Percentiles rank a stretch among this genome's conserved stretches.
Evolutionary conservation across 2,888 invertebrate genomes (phyloP).

Genomic region (Epirrhoe tristata): DNA sequence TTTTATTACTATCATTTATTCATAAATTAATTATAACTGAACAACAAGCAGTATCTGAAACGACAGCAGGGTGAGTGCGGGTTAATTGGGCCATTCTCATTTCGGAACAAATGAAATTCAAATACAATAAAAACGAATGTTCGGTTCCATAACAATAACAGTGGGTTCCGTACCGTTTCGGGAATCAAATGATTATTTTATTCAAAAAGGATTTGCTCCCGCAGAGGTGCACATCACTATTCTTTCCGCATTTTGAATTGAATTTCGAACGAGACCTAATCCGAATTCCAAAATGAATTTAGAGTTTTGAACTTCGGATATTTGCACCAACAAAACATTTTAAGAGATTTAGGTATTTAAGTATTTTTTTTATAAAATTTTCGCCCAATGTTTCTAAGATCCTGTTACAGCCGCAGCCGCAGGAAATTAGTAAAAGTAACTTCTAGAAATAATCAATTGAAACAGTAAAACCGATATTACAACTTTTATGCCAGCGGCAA

Average conservation of each 20-base stretch:
- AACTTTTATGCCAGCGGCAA: no score
- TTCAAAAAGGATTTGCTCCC: constrained; percentile 31
- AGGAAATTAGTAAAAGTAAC: no score
- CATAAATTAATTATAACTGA: constrained; percentile 38
- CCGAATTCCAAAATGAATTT: background rate
- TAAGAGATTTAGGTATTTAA: no score
- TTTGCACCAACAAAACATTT: background rate
- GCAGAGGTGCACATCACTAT: constrained; percentile 1
- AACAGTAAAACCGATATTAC: no score
- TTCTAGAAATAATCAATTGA: no score
- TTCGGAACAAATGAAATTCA: constrained; percentile 47
- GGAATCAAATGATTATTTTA: constrained; percentile 42
- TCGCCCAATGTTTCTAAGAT: no score
- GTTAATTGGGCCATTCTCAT: constrained; percentile 53
- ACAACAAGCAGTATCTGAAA: constrained; percentile 37
- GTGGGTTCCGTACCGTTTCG: constrained; percentile 18
- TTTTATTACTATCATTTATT: constrained; percentile 32
- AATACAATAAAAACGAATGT: constrained; percentile 45
- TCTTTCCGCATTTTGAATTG: constrained; percentile 8
- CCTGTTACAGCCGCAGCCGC: no score
- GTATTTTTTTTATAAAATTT: no score
- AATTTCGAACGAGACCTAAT: constrained; percentile 7
- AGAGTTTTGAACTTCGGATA: background rate
- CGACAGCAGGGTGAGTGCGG: constrained; percentile 48
- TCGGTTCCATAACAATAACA: constrained; percentile 38